Base-by-base conservation (phyloP, 2,113 vertebrate genomes). In the Zootoca vivipara region DNA sequence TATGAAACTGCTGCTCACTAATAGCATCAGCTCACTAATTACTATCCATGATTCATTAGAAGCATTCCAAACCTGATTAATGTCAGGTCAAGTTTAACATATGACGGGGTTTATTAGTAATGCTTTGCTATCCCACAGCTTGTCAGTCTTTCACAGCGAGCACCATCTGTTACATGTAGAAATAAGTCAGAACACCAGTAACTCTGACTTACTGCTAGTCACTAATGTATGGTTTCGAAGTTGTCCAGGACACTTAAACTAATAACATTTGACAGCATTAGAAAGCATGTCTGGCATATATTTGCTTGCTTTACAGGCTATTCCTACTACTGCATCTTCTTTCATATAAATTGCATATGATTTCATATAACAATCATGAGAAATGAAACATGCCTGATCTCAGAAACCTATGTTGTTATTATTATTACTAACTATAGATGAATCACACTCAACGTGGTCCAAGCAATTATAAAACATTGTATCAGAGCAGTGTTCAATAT, bases 61-160 rank as follows among this genome's bases (percentile, higher is more conserved):
- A 96, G 93, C 93, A 91, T 95, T 95, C 93, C 92, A 95, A 96
- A 94, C 91, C 93, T 96, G 95, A 95, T 95, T 95, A 96, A 95
- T 95, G 95, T 95, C 96, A 96, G 95, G 96, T 96, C 94, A 95
- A 95, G 94, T 94, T 95, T 94, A 95, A 94, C 93, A 95, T 93
- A 93, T 91, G 92, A 95, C 93, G 94, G 90, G 91, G 90, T 96
- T 94, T 94, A 96, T 96, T 96, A 96, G 94, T 92, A 95, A 95
- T 95, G 93, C 92, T 94, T 3, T 15, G 92, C 94, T 94, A 94
- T 93, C 93, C 94, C 92, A 95, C 94, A 92, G 91, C 93, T 91
- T 95, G 92, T 94, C 94, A 94, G 79, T 91, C 77, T 87, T 89
- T 93, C 69, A 93, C 89, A 89, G 85, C 6, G 0, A 95, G 85